A percentile compares a stretch with the other conserved stretches of the same genome.
Conservation (phyloP, 2,797 vertebrate genomes). For the Silurus aristotelis region DNA sequence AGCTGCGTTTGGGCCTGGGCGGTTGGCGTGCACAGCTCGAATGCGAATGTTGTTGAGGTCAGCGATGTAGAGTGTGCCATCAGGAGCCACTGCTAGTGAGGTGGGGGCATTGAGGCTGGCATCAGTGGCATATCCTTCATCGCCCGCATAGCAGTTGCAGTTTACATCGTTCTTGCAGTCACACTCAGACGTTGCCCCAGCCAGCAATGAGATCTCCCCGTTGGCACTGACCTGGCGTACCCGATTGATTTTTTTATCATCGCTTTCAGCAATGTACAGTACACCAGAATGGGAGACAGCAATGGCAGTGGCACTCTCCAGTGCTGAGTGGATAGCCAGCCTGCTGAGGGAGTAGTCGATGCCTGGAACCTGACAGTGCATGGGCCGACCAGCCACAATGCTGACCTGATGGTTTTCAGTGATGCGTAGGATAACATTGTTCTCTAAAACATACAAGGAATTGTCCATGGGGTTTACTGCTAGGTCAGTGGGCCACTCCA, state of each 20-base stretch:
- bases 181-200: slow-evolving; percentile 94
- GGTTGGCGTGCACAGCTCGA: slow-evolving; percentile 90
- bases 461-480: slow-evolving; percentile 99
- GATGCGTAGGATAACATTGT: slow-evolving; percentile 97
- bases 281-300: slow-evolving; percentile 93
- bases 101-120: slow-evolving; percentile 94
- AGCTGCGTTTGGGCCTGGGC: slow-evolving; percentile 82
- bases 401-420: slow-evolving; percentile 98
- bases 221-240: slow-evolving; percentile 96
- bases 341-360: slow-evolving; percentile 99
- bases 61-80: slow-evolving; percentile 93
- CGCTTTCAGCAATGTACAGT: slow-evolving; percentile 97
- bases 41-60: slow-evolving; percentile 98
- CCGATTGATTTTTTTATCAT: slow-evolving; percentile 98
- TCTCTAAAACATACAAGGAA: slow-evolving; percentile 96
- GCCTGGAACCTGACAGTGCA: slow-evolving; percentile 98
- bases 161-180: slow-evolving; percentile 99
- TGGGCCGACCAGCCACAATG: slow-evolving; percentile 96
- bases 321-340: slow-evolving; percentile 92
- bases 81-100: slow-evolving; percentile 93
- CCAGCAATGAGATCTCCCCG: slow-evolving; percentile 96
- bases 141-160: slow-evolving; percentile 97
- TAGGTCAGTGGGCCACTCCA: slow-evolving; percentile 98
- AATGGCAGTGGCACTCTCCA: slow-evolving; percentile 97
- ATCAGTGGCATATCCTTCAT: slow-evolving; percentile 96